These are phyloP conservation scores for Psittacula cyanocephala DNA, from an alignment of 2,113 vertebrate genomes.

Conservation along the genomic window DNA sequence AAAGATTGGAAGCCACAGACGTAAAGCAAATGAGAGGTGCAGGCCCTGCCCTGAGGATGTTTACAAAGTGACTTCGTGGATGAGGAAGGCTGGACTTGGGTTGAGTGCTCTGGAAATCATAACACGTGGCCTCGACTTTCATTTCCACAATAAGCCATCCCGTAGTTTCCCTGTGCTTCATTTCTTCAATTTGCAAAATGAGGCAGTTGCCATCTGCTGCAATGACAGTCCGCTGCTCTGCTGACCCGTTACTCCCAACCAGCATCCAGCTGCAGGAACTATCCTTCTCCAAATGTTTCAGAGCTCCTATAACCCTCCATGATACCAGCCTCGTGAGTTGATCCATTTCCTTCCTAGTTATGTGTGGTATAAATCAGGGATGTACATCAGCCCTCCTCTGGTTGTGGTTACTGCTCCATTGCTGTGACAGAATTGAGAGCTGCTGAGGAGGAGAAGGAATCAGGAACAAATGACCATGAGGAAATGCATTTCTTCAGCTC, in stretches of 20 bases:
- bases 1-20: conserved; percentile 9
- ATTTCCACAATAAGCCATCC: neutral
- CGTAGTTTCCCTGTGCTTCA: neutral
- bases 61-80: neutral
- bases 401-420: neutral
- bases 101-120: neutral
- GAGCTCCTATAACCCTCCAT: neutral
- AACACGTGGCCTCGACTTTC: neutral
- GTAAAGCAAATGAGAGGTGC: conserved; percentile 20
- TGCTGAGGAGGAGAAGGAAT: neutral
- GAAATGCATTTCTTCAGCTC: neutral
- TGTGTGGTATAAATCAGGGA: neutral
- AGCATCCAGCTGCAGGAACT: neutral
- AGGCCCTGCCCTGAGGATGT: conserved; percentile 45
- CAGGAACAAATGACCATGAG: neutral
- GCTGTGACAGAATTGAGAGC: neutral
- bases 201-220: neutral
- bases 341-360: neutral
- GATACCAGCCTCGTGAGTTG: neutral
- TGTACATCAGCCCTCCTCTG: neutral
- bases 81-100: conserved; percentile 1
- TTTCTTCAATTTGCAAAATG: conserved; percentile 33
- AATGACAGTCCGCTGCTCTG: neutral
- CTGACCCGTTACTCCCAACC: neutral
- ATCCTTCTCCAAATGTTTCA: neutral